These are phyloP conservation scores for Saimiri boliviensis DNA, from an alignment of 2,113 vertebrate species.

Conservation along the genomic window DNA sequence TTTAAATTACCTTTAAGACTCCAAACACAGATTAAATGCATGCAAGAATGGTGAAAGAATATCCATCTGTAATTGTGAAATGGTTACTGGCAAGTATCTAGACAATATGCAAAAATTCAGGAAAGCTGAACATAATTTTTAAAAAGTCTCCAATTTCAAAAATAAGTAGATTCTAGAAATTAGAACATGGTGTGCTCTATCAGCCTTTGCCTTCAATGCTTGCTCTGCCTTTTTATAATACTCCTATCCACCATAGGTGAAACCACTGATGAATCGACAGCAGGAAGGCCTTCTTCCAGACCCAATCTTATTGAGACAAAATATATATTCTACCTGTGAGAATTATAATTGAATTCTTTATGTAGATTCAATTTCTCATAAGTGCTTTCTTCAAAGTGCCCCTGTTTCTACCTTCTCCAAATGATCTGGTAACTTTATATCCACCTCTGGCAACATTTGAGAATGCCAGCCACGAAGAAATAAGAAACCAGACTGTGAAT, in stretches of 20 bases:
- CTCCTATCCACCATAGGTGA: background rate
- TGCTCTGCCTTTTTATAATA: background rate
- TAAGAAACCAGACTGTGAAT: background rate
- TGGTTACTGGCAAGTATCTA: background rate
- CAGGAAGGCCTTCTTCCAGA: background rate
- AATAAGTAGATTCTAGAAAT: background rate
- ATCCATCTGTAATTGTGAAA: background rate
- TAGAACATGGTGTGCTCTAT: rapidly evolving
- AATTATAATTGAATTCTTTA: background rate
- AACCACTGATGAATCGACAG: background rate
- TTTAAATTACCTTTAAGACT: background rate
- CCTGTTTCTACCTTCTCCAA: background rate
- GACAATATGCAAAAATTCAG: background rate
- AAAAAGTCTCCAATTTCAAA: background rate
- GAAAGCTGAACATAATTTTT: background rate
- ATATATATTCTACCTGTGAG: background rate
- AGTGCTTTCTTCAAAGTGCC: background rate
- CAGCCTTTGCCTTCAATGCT: background rate
- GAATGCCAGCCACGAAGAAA: background rate
- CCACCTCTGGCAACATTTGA: background rate
- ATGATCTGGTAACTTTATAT: background rate
- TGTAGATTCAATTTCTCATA: background rate
- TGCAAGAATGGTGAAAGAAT: background rate
- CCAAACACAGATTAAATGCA: background rate
- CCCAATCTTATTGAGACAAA: background rate